A percentile compares a stretch with the other conserved stretches of the same genome.
These are phyloP conservation scores for Lynx canadensis DNA, from an alignment of 2,113 vertebrate species.

Conservation along the genomic window DNA sequence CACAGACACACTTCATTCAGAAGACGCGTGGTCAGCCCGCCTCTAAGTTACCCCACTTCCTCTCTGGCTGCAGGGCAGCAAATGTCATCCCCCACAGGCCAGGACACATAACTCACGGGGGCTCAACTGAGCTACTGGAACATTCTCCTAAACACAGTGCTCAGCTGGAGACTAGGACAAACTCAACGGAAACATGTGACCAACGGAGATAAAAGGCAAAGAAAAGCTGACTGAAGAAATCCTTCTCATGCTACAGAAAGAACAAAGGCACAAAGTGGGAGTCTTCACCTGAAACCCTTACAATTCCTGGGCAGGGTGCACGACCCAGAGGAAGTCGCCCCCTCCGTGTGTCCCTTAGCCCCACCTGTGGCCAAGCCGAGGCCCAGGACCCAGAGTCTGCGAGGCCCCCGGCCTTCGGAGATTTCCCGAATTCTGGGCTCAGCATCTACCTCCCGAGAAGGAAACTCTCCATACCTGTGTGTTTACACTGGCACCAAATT, in stretches of 20 bases:
- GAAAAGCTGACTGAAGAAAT: not conserved
- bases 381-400: not conserved
- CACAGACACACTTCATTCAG: not conserved
- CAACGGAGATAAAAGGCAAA: not conserved
- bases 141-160: not conserved
- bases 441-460: not conserved
- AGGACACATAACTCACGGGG: not conserved
- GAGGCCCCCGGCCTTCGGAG: not conserved
- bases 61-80: not conserved
- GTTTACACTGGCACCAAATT: conserved; percentile 98
- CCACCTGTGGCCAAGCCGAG: not conserved
- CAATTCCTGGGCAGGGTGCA: not conserved
- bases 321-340: not conserved
- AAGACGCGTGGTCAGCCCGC: not conserved
- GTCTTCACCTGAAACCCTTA: not conserved
- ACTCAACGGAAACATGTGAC: not conserved
- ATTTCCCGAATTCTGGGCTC: not conserved
- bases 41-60: not conserved
- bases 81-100: not conserved
- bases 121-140: not conserved
- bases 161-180: not conserved
- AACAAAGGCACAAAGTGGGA: not conserved
- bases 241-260: not conserved
- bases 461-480: conserved; percentile 89
- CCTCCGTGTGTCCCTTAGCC: not conserved